Evolutionary conservation across 2,888 invertebrate genomes (phyloP), one percentile per base, ranked within the genome.

Genomic region (Catocala sponsa): DNA sequence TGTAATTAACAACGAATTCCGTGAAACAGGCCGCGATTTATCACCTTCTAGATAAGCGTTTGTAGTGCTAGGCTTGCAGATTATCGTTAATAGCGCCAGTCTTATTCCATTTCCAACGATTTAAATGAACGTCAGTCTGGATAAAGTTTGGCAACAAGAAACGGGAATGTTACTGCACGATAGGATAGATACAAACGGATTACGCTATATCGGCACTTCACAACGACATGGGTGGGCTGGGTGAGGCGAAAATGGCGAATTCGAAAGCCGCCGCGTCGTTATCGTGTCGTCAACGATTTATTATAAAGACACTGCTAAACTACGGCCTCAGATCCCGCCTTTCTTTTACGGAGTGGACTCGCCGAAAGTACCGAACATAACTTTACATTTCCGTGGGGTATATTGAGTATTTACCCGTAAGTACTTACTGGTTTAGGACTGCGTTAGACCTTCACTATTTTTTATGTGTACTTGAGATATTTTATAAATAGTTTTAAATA

Each of bases 1-100:
- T 79, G 81, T 85, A 86, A 88, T 89, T 89, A 89, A 85, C 82
- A 84, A 77, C 71, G 77, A 78, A 86, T 88, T 82, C 82, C 74
- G 63, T 72, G 65, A 72, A 71, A 74, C 68, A 68, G 64, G 70
- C 70, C 73, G 67, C 66, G 66, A 79, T 79, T 76, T 77, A 76
- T 78, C 78, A 72, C 80, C 65, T 74, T 64, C 65, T 50, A 68
- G 66, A 68, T 70, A 46, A 67, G 55, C 56, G 65, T 54, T 72
- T 65, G 65, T 71, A 63, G 72, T 67, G 46, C 56, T 63, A 55
- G 49, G 58, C 55, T 75, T 75, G 60, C 66, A 61, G 66, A 68
- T 72, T 59, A 68, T 68, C 48, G 63, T 52, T 50, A 63, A 60
- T 32, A 63, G 43, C 42, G 10, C 35, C 11, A 64, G 71, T 44